Evolutionary conservation across 2,888 invertebrate species (phyloP), one percentile per base, ranked within the genome.

Genomic region (Drosophila mulleri): DNA sequence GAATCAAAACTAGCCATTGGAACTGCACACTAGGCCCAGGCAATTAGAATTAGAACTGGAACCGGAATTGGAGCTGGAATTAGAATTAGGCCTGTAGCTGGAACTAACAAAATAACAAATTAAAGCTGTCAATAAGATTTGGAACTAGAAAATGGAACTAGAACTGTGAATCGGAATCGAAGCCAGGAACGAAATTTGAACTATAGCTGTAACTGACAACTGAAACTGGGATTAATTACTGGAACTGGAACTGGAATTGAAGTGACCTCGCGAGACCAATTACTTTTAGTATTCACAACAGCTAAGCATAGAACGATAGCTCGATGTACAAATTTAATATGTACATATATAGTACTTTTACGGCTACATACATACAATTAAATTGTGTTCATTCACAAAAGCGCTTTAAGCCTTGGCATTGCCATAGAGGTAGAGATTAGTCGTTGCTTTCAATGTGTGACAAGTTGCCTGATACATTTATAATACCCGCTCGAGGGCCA

Each of bases 401-500:
- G 9, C 8, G 9, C 9, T 11, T 32, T 9, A 32, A 32, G 32
- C 32, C 9, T 9, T 9, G 32, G 9, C 29, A 29, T 29, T 29
- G 29, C 1, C 32, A 32, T 32, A 11, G 32, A 32, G 32, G 9
- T 32, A 11, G 3, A 32, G 32, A 1, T 8, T 8, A 6, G 50
- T 12, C 9, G 18, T 7, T 3, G 32, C 50, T 45, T 35, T 50
- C 32, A 50, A 12, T 41, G 11, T 54, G 26, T 39, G 41, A 18
- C 54, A 54, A 54, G 20, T n/a, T 61, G 6, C 26, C 20, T 20
- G 12, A 6, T 4, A 35, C 29, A 56, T 14, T 32, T 11, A 8
- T 6, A 35, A 35, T n/a, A 56, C 68, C 39, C 39, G 32, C 45
- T 26, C 18, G 4, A 35, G 35, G 67, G 32, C 26, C 32, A 39